Conservation (phyloP, 2,797 vertebrate species). For the Enteromius mattozi region DNA sequence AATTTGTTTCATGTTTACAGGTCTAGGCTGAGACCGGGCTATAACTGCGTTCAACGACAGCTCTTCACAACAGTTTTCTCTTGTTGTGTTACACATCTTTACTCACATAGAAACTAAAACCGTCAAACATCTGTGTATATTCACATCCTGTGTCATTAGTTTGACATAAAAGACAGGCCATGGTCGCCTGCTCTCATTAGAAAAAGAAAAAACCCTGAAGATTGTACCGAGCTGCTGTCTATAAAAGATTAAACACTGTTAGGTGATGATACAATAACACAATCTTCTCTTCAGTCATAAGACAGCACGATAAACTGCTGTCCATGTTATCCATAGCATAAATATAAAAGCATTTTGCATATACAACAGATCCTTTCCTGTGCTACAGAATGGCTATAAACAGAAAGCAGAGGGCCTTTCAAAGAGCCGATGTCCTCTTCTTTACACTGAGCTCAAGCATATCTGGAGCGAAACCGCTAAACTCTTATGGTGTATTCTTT, state of each 20-base stretch:
- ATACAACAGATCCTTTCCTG: conserved; percentile 23
- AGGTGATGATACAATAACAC: conserved; percentile 21
- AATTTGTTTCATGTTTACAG: conserved; percentile 80
- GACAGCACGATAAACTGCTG: conserved; percentile 15
- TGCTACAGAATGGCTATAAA: conserved; percentile 27
- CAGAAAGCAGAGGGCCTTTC: conserved; percentile 33
- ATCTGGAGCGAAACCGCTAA: conserved; percentile 75
- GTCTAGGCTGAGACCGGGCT: conserved; percentile 73
- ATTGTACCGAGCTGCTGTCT: background rate
- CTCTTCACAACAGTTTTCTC: conserved; percentile 63
- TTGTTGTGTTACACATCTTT: conserved; percentile 60
- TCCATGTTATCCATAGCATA: conserved; percentile 51
- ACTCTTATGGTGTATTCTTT: conserved; percentile 76
- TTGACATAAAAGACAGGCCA: conserved; percentile 16
- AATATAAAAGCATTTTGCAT: conserved; percentile 42
- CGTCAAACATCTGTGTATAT: background rate
- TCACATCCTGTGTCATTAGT: background rate
- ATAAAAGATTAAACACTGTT: background rate
- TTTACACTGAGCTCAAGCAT: conserved; percentile 66
- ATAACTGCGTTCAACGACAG: conserved; percentile 63
- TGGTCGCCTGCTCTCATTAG: background rate
- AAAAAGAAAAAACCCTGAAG: background rate
- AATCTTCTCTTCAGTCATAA: conserved; percentile 19
- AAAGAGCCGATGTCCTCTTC: conserved; percentile 19
- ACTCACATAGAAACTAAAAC: background rate